phyloP scores from a whole-genome alignment of 2,888 invertebrate species.

The Aproaerema taeniolella region DNA sequence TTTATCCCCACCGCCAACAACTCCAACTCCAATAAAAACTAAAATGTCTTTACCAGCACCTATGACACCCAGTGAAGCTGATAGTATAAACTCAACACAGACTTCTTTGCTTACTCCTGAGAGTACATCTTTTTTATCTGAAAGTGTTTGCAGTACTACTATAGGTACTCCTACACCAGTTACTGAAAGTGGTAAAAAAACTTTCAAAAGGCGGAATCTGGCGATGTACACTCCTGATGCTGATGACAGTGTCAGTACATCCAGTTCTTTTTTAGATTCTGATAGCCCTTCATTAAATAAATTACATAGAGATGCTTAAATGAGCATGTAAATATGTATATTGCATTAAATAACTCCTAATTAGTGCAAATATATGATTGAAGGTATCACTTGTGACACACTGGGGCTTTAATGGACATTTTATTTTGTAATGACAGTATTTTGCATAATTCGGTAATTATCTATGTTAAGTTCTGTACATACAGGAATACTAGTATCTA shows the following conservation, averaged over 20 bases:
- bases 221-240: conserved; percentile 55
- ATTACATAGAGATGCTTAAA: conserved; percentile 2
- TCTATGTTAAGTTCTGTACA: no score
- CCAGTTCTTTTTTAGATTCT: conserved; percentile 9
- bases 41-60: conserved; percentile 60
- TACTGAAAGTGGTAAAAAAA: conserved; percentile 42
- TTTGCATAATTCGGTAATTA: no score
- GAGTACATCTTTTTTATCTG: conserved; percentile 29
- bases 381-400: no score
- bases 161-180: conserved; percentile 43
- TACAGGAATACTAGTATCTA: no score
- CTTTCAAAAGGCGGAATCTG: conserved; percentile 63
- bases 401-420: no score
- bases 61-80: conserved; percentile 43
- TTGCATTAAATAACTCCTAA: no score
- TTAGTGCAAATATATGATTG: no score
- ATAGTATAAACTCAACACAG: conserved; percentile 29
- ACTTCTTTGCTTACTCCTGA: conserved; percentile 28
- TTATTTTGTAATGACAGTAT: no score
- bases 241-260: conserved; percentile 36
- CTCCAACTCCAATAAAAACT: conserved; percentile 42
- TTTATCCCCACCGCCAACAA: conserved; percentile 8
- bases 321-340: no score
- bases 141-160: conserved; percentile 32
- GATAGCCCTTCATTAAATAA: conserved; percentile 13